Evolutionary conservation across 1,140 invertebrate genomes (phyloP).

Genomic region (Teleogryllus occipitalis): DNA sequence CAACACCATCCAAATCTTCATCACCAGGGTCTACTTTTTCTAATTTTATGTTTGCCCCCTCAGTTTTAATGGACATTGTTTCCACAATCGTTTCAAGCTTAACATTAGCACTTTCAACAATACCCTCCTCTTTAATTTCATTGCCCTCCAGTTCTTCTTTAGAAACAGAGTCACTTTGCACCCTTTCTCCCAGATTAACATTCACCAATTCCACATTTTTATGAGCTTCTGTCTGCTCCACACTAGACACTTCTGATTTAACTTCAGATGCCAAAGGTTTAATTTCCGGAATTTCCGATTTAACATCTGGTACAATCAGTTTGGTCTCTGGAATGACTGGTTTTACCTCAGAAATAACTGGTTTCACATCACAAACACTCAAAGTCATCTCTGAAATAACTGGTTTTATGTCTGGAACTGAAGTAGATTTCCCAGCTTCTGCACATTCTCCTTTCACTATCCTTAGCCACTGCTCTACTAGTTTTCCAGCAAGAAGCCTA

Average conservation of each 20-base stretch:
- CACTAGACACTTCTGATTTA: not conserved
- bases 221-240: not conserved
- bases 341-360: not conserved
- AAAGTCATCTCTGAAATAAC: not conserved
- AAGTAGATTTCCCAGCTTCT: constrained; percentile 19
- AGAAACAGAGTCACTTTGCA: not conserved
- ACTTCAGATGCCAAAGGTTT: too few species aligned
- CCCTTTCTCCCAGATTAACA: not conserved
- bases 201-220: not conserved
- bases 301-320: not conserved
- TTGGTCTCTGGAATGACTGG: not conserved
- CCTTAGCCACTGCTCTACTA: constrained; percentile 87
- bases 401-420: not conserved
- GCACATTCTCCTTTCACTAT: constrained; percentile 60
- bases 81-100: not conserved
- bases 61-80: not conserved
- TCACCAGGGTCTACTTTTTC: constrained; percentile 16
- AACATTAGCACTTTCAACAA: not conserved
- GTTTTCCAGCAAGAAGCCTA: constrained; percentile 58
- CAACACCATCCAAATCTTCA: constrained; percentile 21
- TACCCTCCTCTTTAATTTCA: too few species aligned
- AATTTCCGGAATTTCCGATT: not conserved
- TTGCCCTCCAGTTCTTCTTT: not conserved
- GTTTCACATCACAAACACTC: not conserved
- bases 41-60: constrained; percentile 8